Evolutionary conservation across 2,113 vertebrate species (phyloP).

Genomic region (Lathamus discolor): DNA sequence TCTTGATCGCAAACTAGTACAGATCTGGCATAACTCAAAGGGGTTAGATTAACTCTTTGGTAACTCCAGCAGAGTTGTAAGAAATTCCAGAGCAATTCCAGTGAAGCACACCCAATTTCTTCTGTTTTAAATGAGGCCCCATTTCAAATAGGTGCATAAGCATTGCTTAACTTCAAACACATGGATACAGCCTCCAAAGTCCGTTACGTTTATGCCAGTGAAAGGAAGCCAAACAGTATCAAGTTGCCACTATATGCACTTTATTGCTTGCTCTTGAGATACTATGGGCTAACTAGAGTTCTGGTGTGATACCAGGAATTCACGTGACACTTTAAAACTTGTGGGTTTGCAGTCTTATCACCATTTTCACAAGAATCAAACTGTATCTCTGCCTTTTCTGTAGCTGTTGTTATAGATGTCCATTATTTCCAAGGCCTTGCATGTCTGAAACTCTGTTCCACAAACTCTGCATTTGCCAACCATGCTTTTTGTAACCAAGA

Average conservation of each 20-base stretch:
- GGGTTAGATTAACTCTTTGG: background rate
- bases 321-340: background rate
- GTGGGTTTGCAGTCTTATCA: background rate
- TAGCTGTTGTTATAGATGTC: background rate
- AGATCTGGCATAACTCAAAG: background rate
- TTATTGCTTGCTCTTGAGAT: background rate
- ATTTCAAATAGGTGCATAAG: conserved; percentile 12
- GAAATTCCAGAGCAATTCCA: conserved; percentile 28
- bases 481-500: background rate
- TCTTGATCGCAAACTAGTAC: background rate
- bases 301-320: background rate
- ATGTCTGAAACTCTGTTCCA: background rate
- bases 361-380: background rate
- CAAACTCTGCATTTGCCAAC: background rate
- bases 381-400: background rate
- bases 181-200: background rate
- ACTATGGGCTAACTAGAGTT: background rate
- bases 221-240: background rate
- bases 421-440: background rate
- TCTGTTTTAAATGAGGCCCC: background rate
- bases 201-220: background rate
- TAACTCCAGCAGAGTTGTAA: background rate
- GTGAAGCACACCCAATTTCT: background rate
- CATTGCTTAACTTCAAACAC: conserved; percentile 25
- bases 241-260: background rate